Conservation (phyloP, 2,113 vertebrate species). For the Circaetus gallicus region DNA sequence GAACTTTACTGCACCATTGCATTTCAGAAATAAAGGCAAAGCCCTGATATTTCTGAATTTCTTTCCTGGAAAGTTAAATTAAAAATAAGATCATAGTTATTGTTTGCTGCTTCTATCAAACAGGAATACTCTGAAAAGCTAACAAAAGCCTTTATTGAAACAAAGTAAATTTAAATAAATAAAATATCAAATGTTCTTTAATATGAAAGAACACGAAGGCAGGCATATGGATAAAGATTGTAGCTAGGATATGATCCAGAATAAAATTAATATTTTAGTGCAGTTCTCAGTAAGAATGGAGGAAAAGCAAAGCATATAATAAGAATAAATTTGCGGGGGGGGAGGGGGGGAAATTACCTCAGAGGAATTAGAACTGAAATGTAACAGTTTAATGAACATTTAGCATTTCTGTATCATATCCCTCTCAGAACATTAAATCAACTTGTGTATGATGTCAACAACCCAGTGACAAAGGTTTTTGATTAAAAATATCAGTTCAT, state of each 20-base stretch:
- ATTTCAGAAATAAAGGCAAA: background rate
- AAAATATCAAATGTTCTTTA: background rate
- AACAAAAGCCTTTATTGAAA: background rate
- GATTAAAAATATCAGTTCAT: background rate
- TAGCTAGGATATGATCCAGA: background rate
- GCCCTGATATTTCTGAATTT: background rate
- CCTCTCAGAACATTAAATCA: background rate
- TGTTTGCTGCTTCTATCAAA: background rate
- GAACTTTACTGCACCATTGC: background rate
- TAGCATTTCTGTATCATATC: background rate
- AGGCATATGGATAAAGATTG: background rate
- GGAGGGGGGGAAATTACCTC: fast-evolving
- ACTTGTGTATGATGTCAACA: background rate
- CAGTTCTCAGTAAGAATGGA: background rate
- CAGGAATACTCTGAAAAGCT: background rate
- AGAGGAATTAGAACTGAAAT: background rate
- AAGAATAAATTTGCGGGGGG: background rate
- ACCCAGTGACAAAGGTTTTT: background rate
- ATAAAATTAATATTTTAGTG: background rate
- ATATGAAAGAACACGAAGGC: background rate
- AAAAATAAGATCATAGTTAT: background rate
- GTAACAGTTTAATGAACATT: background rate
- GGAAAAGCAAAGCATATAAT: background rate
- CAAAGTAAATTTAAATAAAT: background rate
- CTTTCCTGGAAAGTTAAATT: background rate